Base-by-base conservation (phyloP, 2,888 invertebrate species). In the Stenichneumon culpator region DNA sequence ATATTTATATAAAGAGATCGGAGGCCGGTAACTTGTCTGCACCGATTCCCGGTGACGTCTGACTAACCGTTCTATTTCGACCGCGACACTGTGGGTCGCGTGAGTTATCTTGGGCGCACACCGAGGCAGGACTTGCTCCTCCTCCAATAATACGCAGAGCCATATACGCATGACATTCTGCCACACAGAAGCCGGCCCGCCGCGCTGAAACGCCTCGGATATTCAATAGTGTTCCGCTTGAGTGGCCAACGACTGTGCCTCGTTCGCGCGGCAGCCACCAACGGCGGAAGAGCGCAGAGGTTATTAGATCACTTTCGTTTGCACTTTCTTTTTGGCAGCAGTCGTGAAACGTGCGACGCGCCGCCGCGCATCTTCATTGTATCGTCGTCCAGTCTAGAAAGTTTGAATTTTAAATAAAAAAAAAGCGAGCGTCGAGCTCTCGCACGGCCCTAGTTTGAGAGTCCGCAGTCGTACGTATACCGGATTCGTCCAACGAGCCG, bases 1-100 rank as follows among this genome's bases (percentile, higher is more conserved):
- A 57, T 28, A 70, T 70, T 50, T 70, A 32, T 32, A 3, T 22
- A 22, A 60, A 73, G 25, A 44, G 57, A 73, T 73, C 25, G 39
- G 57, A 44, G 9, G 39, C 44, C 73, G 73, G 22, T 60, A 16
- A 60, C 44, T 73, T 73, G 44, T 73, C 60, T 36, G 57, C 57
- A 60, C 25, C 82, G 89, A 87, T 90, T 90, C 89, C 87, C 87
- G 87, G 87, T 90, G 89, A 90, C 87, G 90, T 90, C 90, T 90
- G 91, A 90, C 89, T 91, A 91, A 90, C 90, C 88, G 90, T 91
- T 90, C 91, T 90, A 91, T 90, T 90, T 90, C 87, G 86, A 89
- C 87, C 82, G 86, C 69, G 72, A 87, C 89, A 86, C 91, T 86
- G 65, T 88, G 89, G 89, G 89, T 87, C 90, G 85, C 87, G 88